phyloP scores from a whole-genome alignment of 2,888 invertebrate species.

The Erebia epiphron region DNA sequence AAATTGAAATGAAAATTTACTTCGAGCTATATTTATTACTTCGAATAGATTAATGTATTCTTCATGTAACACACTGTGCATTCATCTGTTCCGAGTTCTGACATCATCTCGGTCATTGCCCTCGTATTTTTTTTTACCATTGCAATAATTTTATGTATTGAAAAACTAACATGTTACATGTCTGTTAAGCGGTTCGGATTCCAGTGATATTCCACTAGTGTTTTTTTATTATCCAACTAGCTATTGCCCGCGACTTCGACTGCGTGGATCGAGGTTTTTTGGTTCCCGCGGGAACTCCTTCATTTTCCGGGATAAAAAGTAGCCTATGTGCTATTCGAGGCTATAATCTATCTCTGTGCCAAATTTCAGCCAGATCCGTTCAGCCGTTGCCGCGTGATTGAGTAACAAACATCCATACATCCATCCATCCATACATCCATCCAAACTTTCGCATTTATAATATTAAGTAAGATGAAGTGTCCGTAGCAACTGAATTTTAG shows the following conservation, averaged over 20 bases:
- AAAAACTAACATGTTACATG: slow-evolving; percentile 7
- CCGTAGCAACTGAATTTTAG: neutral
- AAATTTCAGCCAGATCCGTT: no score
- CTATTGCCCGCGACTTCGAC: no score
- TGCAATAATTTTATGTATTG: neutral
- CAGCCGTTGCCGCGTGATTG: no score
- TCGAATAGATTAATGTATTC: slow-evolving; percentile 9
- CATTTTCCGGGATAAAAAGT: no score
- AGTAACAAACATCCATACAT: no score
- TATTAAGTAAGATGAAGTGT: no score
- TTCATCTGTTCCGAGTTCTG: slow-evolving; percentile 10
- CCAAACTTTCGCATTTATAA: no score
- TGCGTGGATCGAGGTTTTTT: no score
- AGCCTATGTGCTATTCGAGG: no score
- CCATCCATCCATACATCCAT: no score
- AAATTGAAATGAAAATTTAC: slow-evolving; percentile 7
- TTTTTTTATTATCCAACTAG: neutral
- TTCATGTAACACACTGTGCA: slow-evolving; percentile 3
- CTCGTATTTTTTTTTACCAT: slow-evolving; percentile 17
- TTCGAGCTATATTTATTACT: neutral
- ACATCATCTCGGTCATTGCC: slow-evolving; percentile 29
- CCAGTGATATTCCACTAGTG: slow-evolving; percentile 12
- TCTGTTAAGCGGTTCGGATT: neutral
- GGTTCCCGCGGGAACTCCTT: no score
- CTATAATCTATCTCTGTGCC: no score